Evolutionary conservation across 2,888 invertebrate genomes (phyloP).

Genomic region (Coleophora flavipennella): DNA sequence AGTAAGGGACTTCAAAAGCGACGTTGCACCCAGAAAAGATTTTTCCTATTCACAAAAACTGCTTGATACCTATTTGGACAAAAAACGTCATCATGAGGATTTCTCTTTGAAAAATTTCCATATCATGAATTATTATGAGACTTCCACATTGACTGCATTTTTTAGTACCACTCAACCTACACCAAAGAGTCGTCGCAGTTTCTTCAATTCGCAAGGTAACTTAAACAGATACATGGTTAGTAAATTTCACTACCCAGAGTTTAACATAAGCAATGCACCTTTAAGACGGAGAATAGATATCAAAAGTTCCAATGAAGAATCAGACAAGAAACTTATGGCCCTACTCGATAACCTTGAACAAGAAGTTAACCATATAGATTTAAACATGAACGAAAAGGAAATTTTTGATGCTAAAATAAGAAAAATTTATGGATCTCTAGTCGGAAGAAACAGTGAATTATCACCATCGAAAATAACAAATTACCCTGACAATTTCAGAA

Average conservation of each 20-base stretch:
- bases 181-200: conserved; percentile 9
- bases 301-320: conserved; percentile 21
- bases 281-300: conserved; percentile 4
- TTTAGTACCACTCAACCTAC: too few species aligned
- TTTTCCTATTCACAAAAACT: conserved; percentile 29
- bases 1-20: conserved; percentile 18
- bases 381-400: conserved; percentile 35
- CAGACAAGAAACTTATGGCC: conserved; percentile 34
- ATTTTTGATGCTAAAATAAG: conserved; percentile 44
- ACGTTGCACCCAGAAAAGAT: conserved; percentile 38
- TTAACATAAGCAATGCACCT: background rate
- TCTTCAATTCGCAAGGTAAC: conserved; percentile 13
- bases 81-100: background rate
- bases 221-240: conserved; percentile 19
- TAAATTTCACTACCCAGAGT: conserved; percentile 5
- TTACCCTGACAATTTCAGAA: conserved; percentile 4
- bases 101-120: background rate
- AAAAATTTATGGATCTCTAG: conserved; percentile 40
- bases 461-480: background rate
- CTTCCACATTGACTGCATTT: conserved; percentile 1
- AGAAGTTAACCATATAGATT: conserved; percentile 39
- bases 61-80: conserved; percentile 5
- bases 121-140: background rate
- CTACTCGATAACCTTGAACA: conserved; percentile 42
- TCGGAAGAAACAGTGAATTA: conserved; percentile 17